A percentile compares a stretch with the other conserved stretches of the same genome.
Evolutionary conservation across 1,140 invertebrate genomes (phyloP).

Genomic region (Hermetia illucens): DNA sequence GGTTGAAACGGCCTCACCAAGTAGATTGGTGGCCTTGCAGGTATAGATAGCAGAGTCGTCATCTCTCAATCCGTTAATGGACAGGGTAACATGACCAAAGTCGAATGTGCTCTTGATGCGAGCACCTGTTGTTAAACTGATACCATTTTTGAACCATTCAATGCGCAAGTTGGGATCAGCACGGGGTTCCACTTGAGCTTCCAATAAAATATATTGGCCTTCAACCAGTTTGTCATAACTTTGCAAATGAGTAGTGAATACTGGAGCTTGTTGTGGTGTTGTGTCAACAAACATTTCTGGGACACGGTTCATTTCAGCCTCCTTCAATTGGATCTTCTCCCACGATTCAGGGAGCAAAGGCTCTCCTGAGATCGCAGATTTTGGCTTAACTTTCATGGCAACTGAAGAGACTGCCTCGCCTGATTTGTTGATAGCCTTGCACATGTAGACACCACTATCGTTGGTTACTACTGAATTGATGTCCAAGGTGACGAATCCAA

Average conservation of each 20-base stretch:
- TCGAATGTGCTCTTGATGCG: constrained; percentile 80
- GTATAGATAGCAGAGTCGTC: constrained; percentile 92
- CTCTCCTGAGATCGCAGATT: constrained; percentile 63
- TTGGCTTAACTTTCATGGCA: constrained; percentile 70
- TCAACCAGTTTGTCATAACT: constrained; percentile 76
- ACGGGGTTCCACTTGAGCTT: constrained; percentile 91
- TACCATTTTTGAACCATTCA: constrained; percentile 87
- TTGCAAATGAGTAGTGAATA: constrained; percentile 80
- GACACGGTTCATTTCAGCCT: constrained; percentile 76
- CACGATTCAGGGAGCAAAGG: constrained; percentile 74
- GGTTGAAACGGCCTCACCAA: constrained; percentile 85
- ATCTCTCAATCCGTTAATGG: constrained; percentile 68
- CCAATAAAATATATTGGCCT: constrained; percentile 81
- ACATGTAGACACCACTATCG: constrained; percentile 86
- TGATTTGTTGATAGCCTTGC: constrained; percentile 79
- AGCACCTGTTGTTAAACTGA: constrained; percentile 69
- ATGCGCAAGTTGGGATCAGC: constrained; percentile 84
- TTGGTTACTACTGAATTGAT: constrained; percentile 76
- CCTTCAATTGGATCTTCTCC: constrained; percentile 78
- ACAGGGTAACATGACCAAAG: constrained; percentile 85
- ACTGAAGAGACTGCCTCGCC: constrained; percentile 86
- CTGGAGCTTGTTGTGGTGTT: constrained; percentile 69
- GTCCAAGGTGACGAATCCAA: constrained; percentile 87
- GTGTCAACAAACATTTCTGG: constrained; percentile 72
- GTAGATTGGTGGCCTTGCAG: constrained; percentile 78